Evolutionary conservation across 2,113 vertebrate genomes (phyloP), one percentile per base, ranked within the genome.

Genomic region (Myotis lucifugus): DNA sequence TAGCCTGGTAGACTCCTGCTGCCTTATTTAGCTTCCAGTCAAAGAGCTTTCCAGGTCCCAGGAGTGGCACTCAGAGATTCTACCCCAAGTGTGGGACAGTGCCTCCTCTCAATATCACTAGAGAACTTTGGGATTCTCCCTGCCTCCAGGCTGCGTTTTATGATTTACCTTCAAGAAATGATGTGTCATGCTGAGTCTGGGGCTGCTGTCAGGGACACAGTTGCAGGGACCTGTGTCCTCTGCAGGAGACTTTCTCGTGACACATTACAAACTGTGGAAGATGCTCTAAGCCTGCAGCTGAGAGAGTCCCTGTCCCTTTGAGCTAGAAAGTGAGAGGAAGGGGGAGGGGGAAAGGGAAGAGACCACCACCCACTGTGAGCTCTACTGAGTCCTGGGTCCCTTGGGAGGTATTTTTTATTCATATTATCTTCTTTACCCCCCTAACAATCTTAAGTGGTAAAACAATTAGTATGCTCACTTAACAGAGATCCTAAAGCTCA

Each of bases 381-480:
- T 81, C 42, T 81, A n/a, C 23, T 76, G 18, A 10, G 23, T 46
- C 17, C 48, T 66, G n/a, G 8, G 6, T 29, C 42, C 37, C 29
- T 8, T 7, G 15, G 40, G 8, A 25, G 54, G 25, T 7, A 29
- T 56, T 56, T 83, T 70, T 56, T 50, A 92, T 32, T 90, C 19
- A 81, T 67, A 66, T 76, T 42, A 37, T 81, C 72, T 76, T 34
- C 73, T 82, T 93, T 67, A 61, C 3, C 7, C 37, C 54, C 21
- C n/a, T 32, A 83, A 42, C 13, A 78, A 87, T 72, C 40, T 87
- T 76, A 54, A 37, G 27, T 40, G 40, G 32, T 23, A 85, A 59
- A 59, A 67, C 48, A 70, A n/a, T 87, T 88, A 50, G 48, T 89
- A 88, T 66, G 94, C 34, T 81, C 10, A 40, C 79, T 93, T 83